A percentile compares a stretch with the other conserved stretches of the same genome.
phyloP scores from a whole-genome alignment of 2,888 invertebrate genomes.

The Apotomis capreana region DNA sequence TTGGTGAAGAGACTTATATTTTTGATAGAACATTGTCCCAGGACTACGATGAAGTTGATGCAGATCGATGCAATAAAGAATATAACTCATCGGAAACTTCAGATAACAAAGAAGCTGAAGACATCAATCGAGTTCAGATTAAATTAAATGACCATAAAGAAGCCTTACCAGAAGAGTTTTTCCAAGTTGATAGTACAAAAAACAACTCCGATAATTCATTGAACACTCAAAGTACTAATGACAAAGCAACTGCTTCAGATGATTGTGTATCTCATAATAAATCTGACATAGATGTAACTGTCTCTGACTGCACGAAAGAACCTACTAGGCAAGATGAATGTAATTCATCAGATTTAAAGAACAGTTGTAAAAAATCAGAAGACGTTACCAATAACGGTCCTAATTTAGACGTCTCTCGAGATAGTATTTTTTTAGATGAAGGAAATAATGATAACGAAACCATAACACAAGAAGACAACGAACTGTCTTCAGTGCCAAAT shows the following conservation, averaged over 20 bases:
- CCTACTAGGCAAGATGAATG: no score
- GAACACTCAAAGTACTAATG: not conserved
- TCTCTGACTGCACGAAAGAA: not conserved
- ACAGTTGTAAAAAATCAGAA: not conserved
- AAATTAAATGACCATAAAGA: not conserved
- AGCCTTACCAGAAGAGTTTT: not conserved
- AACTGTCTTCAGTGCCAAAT: conserved; percentile 1
- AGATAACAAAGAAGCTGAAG: not conserved
- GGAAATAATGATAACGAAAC: not conserved
- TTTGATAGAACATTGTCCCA: conserved; percentile 39
- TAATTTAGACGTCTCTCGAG: not conserved
- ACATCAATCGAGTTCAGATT: not conserved
- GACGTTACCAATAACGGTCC: not conserved
- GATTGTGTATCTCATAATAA: not conserved
- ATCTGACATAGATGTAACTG: not conserved
- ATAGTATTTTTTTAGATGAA: conserved; percentile 16
- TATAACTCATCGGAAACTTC: not conserved
- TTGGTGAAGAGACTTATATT: conserved; percentile 32
- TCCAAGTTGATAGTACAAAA: not conserved
- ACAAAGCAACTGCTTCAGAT: not conserved
- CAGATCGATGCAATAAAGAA: not conserved
- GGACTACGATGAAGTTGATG: conserved; percentile 31
- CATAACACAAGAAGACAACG: conserved; percentile 3
- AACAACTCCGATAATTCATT: not conserved
- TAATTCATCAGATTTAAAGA: not conserved